Evolutionary conservation across 2,888 invertebrate species (phyloP).

Genomic region (Cataglyphis altisquamis): DNA sequence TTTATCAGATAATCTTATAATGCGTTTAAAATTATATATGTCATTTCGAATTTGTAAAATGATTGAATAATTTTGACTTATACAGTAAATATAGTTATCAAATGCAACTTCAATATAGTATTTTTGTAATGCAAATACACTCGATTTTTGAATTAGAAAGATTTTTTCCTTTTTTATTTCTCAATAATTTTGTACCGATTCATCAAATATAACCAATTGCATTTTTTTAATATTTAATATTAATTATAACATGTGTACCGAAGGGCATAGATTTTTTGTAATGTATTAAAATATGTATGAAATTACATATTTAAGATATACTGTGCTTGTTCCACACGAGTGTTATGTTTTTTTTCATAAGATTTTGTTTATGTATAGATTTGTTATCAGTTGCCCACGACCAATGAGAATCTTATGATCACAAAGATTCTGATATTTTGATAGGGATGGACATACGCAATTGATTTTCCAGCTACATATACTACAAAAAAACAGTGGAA

Average conservation of each 20-base stretch:
- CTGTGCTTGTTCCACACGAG: conserved; percentile 36
- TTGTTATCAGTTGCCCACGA: conserved; percentile 64
- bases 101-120: background rate
- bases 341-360: conserved; percentile 64
- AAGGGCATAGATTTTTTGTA: background rate
- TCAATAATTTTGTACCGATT: background rate
- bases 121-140: background rate
- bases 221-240: background rate
- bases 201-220: background rate
- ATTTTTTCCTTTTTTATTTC: background rate
- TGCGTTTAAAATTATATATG: background rate
- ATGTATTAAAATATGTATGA: background rate
- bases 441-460: conserved; percentile 95
- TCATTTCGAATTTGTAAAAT: background rate
- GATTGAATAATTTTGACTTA: background rate
- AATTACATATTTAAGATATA: background rate
- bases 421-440: conserved; percentile 74
- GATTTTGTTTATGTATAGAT: conserved; percentile 68
- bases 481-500: conserved; percentile 94
- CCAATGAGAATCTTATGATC: conserved; percentile 70
- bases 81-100: background rate
- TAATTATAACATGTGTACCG: background rate
- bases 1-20: background rate
- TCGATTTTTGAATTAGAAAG: background rate
- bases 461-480: conserved; percentile 96